Evolutionary conservation across 2,888 invertebrate genomes (phyloP).

Genomic region (Nomada hirtipes): DNA sequence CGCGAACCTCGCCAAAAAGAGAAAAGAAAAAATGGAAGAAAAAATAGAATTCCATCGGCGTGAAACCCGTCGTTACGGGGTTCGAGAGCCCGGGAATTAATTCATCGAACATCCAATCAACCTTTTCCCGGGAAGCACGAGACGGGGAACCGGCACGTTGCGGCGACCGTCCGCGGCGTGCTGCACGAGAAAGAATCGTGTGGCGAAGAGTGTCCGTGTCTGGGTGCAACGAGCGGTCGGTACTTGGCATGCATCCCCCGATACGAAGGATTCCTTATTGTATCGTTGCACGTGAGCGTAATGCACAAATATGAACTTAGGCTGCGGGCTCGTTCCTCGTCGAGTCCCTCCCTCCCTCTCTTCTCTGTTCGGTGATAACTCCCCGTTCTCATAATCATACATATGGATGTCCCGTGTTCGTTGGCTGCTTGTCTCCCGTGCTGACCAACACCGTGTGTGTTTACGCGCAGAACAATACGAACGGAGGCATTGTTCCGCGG

Average conservation of each 20-base stretch:
- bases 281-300: conserved; percentile 84
- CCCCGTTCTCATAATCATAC: conserved; percentile 81
- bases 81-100: conserved; percentile 41
- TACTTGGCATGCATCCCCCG: conserved; percentile 84
- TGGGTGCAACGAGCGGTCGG: conserved; percentile 43
- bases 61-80: conserved; percentile 6
- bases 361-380: conserved; percentile 76
- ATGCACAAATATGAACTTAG: conserved; percentile 83
- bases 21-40: too few relatives aligned
- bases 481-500: conserved; percentile 33
- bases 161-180: conserved; percentile 20
- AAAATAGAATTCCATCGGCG: conserved; percentile 2
- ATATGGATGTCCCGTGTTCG: conserved; percentile 78
- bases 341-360: conserved; percentile 35
- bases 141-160: conserved; percentile 10
- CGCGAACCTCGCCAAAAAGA: too few relatives aligned
- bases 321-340: conserved; percentile 75
- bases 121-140: conserved; percentile 17
- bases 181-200: conserved; percentile 52
- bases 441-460: conserved; percentile 39
- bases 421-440: conserved; percentile 58
- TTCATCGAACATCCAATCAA: conserved; percentile 54
- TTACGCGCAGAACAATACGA: conserved; percentile 58
- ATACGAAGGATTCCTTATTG: conserved; percentile 84
- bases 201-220: conserved; percentile 26